Evolutionary conservation across 1,140 invertebrate species (phyloP).

Genomic region (Venturia canescens): DNA sequence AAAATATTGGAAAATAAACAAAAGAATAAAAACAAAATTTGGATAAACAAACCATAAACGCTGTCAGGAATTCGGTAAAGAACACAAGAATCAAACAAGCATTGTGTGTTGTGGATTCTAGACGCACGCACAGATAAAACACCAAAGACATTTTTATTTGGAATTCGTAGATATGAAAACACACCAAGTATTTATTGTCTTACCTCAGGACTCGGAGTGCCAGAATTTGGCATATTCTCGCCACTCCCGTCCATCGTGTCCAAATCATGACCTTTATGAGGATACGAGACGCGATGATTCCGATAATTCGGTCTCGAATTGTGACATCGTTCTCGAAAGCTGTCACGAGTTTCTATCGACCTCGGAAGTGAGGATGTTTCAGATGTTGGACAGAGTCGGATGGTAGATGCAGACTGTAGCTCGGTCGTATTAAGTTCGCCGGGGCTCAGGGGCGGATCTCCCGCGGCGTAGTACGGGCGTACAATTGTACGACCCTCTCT

Average conservation of each 20-base stretch:
- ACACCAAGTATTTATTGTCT: background rate
- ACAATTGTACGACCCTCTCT: background rate
- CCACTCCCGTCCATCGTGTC: conserved; percentile 66
- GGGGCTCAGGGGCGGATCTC: conserved; percentile 54
- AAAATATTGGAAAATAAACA: no score
- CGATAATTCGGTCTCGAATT: conserved; percentile 38
- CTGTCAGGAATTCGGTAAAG: no score
- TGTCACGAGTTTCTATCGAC: conserved; percentile 35
- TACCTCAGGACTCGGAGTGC: conserved; percentile 69
- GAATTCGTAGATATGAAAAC: background rate
- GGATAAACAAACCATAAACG: no score
- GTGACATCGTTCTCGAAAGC: conserved; percentile 36
- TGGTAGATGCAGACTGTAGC: conserved; percentile 23
- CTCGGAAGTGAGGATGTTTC: conserved; percentile 26
- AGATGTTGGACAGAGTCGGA: background rate
- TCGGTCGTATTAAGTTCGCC: conserved; percentile 54
- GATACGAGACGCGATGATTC: background rate
- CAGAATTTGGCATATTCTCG: conserved; percentile 68
- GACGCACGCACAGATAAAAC: no score
- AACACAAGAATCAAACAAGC: no score
- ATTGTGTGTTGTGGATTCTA: no score
- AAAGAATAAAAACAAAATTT: no score
- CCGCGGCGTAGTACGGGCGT: conserved; percentile 33
- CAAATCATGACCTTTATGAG: conserved; percentile 67
- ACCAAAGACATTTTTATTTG: background rate